Base-by-base conservation (phyloP, 1,140 invertebrate species). In the Campoletis sonorensis region DNA sequence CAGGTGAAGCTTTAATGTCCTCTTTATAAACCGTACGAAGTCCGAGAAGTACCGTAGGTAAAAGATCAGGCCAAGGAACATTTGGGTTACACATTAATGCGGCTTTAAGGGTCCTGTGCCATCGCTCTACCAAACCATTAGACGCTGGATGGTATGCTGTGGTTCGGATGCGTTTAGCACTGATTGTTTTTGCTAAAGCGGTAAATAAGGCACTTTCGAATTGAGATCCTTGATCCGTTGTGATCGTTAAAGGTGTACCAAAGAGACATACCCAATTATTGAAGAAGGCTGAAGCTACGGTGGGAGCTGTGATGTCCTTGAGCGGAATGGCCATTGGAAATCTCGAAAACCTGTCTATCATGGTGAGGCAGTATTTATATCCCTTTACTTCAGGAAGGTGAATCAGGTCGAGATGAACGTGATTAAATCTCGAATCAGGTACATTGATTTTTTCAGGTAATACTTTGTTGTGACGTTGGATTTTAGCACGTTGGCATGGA, bases 11-110 rank as follows among this genome's bases (percentile, higher is more conserved):
- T 51, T 80, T 51, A 0, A 73, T 73, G 26, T 88, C 86, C 11
- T 61, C 81, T 10, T 84, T 81, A 1, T 67, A 75, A 33, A 76
- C 54, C 18, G 85, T 77, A 8, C 88, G 68, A 26, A 90, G 40
- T 13, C 89, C 89, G 10, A 91, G 80, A 2, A 92, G 64, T 11
- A 91, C 86, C 18, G 85, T 83, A 8, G 90, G 89, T 27, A 92
- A 81, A 27, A 79, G 80, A 11, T 86, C 70, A 0, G 81, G 64
- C 90, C 91, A 92, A 16, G 33, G 15, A 15, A 3, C 26, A 11
- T 1, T 21, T 23, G n/a, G 45, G 40, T 40, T 30, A 13, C 71
- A 73, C 71, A 73, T 73, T 5, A 73, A 2, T 21, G 40, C 33
- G 3, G 71, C 7, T 26, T 73, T 73, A 8, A 73, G 40, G 4